Percentiles rank a stretch among this genome's conserved stretches.
Evolutionary conservation across 1,140 invertebrate species (phyloP).

Genomic region (Sitophilus oryzae): DNA sequence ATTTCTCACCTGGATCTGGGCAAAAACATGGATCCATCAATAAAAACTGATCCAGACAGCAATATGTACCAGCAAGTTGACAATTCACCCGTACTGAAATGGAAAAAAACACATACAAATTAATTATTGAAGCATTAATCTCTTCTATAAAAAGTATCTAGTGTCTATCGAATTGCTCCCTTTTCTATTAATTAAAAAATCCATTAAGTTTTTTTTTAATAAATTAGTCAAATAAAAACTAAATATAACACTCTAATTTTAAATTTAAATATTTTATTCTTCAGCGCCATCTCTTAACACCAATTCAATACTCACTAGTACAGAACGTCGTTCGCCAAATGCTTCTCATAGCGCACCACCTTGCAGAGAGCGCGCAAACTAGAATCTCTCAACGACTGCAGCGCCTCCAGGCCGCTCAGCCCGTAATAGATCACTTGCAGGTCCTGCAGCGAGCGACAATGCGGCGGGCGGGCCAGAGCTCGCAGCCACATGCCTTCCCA

Average conservation of each 20-base stretch:
- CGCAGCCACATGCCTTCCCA: slow-evolving; percentile 60
- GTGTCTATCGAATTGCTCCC: too few relatives aligned
- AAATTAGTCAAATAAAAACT: not conserved
- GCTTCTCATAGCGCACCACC: slow-evolving; percentile 66
- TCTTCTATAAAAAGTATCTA: too few relatives aligned
- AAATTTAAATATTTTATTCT: too few relatives aligned
- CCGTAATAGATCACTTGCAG: slow-evolving; percentile 71
- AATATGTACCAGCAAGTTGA: slow-evolving; percentile 81
- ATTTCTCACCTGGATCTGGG: slow-evolving; percentile 70
- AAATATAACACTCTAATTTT: too few relatives aligned
- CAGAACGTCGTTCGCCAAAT: slow-evolving; percentile 72
- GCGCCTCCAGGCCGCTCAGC: slow-evolving; percentile 65
- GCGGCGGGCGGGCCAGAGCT: slow-evolving; percentile 56
- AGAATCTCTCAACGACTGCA: slow-evolving; percentile 65
- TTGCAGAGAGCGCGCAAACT: slow-evolving; percentile 63
- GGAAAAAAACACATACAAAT: slow-evolving; percentile 3
- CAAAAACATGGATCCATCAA: slow-evolving; percentile 81
- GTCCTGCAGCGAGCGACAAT: slow-evolving; percentile 62
- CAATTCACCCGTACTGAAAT: slow-evolving; percentile 68
- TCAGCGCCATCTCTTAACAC: not conserved
- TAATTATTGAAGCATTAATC: too few relatives aligned
- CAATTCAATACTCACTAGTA: slow-evolving; percentile 61
- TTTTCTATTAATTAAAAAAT: slow-evolving; percentile 7
- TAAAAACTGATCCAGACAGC: slow-evolving; percentile 81
- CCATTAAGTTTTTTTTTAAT: not conserved